A percentile compares a stretch with the other conserved stretches of the same genome.
Evolutionary conservation across 2,113 vertebrate genomes (phyloP).

Genomic region (Passer domesticus): DNA sequence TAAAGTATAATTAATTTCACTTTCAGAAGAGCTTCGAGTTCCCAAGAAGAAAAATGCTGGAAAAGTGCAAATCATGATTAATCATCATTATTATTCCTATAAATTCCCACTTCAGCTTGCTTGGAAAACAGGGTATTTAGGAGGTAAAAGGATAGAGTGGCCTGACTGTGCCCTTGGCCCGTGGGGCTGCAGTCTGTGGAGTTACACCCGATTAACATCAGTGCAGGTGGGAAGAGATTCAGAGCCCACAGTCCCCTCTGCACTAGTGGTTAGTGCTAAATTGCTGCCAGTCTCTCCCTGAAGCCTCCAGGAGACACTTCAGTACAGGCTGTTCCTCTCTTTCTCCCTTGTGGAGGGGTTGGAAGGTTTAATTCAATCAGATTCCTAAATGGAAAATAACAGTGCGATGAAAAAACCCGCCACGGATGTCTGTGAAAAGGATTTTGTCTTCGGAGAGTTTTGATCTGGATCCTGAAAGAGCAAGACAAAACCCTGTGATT

Average conservation of each 20-base stretch:
- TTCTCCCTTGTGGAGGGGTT: constrained; percentile 19
- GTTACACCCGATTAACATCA: neutral
- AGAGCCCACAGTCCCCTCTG: neutral
- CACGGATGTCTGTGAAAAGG: neutral
- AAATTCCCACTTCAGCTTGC: neutral
- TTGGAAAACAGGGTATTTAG: constrained; percentile 4
- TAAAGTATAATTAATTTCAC: constrained; percentile 36
- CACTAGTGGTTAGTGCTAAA: neutral
- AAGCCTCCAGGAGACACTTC: neutral
- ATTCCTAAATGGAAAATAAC: constrained; percentile 46
- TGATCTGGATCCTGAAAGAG: constrained; percentile 41
- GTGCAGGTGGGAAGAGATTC: neutral
- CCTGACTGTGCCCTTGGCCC: neutral
- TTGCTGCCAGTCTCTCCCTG: neutral
- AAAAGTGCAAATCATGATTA: constrained; percentile 42
- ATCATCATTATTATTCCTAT: constrained; percentile 42
- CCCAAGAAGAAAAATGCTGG: neutral
- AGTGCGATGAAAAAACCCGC: fast-evolving
- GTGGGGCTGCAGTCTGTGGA: neutral
- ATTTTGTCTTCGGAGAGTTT: constrained; percentile 14
- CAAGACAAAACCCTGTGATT: constrained; percentile 25
- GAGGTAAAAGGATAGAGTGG: neutral
- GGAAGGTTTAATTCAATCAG: constrained; percentile 54
- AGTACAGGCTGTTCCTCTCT: neutral
- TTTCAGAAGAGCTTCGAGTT: constrained; percentile 1